phyloP scores from a whole-genome alignment of 2,888 invertebrate genomes.

The Melanostoma mellinum region DNA sequence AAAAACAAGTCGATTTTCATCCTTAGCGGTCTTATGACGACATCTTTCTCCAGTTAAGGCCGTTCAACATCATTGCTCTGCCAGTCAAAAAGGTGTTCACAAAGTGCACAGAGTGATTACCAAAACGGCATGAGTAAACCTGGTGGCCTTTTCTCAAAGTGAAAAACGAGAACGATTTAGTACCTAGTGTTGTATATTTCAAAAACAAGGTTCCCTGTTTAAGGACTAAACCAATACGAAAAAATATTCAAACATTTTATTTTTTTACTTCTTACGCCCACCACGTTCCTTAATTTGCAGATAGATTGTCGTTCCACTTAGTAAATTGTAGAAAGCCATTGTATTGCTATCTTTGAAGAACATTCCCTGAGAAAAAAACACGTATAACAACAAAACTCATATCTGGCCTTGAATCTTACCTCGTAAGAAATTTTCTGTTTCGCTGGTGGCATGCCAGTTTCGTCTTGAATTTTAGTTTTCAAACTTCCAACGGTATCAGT shows the following conservation, averaged over 20 bases:
- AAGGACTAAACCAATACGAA: neutral
- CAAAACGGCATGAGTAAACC: too few relatives aligned
- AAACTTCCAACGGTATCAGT: constrained; percentile 91
- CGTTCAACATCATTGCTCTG: too few relatives aligned
- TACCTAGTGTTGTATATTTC: neutral
- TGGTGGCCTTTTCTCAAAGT: too few relatives aligned
- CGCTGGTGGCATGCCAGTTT: constrained; percentile 96
- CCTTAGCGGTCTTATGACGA: too few relatives aligned
- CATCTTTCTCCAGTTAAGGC: too few relatives aligned
- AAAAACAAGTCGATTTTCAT: too few relatives aligned
- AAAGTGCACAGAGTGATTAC: too few relatives aligned
- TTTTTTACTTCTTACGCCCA: constrained; percentile 94
- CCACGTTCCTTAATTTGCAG: constrained; percentile 98
- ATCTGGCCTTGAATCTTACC: constrained; percentile 82
- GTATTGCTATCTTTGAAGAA: constrained; percentile 98
- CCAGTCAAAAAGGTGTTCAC: too few relatives aligned
- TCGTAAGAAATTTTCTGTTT: constrained; percentile 98
- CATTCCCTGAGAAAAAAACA: constrained; percentile 88
- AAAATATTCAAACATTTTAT: neutral
- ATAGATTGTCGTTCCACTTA: constrained; percentile 91
- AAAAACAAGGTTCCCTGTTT: neutral
- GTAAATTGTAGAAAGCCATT: constrained; percentile 97
- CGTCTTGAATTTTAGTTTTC: constrained; percentile 92
- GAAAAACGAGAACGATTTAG: too few relatives aligned
- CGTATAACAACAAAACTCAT: constrained; percentile 5